A percentile compares a stretch with the other conserved stretches of the same genome.
Conservation (phyloP, 2,113 vertebrate species). For the Circaetus cinerascens region DNA sequence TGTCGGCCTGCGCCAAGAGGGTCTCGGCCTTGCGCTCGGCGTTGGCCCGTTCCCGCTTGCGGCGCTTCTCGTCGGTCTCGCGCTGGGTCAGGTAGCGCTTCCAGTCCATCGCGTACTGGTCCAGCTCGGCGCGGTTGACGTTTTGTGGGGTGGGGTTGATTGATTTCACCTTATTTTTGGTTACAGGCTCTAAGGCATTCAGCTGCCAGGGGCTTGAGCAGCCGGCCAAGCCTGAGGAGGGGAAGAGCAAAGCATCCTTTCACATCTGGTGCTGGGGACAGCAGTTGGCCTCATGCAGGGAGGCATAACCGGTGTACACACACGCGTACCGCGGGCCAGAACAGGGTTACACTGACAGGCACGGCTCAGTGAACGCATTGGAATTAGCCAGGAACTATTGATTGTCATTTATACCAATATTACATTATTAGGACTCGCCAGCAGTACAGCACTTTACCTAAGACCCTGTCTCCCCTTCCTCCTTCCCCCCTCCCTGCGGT, state of each 20-base stretch:
- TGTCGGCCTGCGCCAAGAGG: no score
- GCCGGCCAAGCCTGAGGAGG: neutral
- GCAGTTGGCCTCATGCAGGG: fast-evolving
- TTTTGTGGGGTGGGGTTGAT: fast-evolving
- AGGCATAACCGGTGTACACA: fast-evolving
- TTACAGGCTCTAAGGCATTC: no score
- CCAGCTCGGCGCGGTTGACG: no score
- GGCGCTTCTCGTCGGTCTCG: no score
- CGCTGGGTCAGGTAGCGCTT: no score
- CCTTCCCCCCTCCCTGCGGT: neutral
- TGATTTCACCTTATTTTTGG: neutral
- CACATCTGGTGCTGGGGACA: fast-evolving
- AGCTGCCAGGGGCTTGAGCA: neutral
- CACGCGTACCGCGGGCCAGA: no score
- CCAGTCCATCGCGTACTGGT: no score
- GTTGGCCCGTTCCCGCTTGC: no score
- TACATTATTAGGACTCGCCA: fast-evolving
- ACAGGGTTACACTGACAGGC: fast-evolving
- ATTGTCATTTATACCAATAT: fast-evolving
- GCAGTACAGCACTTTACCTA: fast-evolving
- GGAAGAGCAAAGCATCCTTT: neutral
- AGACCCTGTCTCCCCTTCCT: no score
- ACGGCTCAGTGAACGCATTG: fast-evolving
- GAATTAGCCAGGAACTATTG: neutral
- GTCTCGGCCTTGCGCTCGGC: no score